These are phyloP conservation scores for Scleropages formosus DNA, from an alignment of 2,797 vertebrate genomes.

Conservation along the genomic window DNA sequence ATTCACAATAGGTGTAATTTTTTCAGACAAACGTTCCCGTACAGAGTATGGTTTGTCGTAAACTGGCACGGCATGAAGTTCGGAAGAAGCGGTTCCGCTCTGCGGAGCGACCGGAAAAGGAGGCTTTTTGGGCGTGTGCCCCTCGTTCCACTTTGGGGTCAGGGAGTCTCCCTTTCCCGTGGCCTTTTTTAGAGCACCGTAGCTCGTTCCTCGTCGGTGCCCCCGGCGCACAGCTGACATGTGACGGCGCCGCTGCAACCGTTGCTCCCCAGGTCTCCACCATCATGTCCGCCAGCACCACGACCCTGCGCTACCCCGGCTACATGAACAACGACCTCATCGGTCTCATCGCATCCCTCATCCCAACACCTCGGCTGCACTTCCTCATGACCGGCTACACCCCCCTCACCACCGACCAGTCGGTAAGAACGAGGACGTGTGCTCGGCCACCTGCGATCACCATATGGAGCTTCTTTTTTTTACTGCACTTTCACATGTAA, in stretches of 20 bases:
- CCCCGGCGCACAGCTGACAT: background rate
- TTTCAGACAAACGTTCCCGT: no score
- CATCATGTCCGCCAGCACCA: conserved; percentile 97
- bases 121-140: no score
- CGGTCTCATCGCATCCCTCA: conserved; percentile 90
- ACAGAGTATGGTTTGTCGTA: no score
- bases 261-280: conserved; percentile 82
- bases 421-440: conserved; percentile 77
- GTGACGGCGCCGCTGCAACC: background rate
- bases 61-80: no score
- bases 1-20: no score
- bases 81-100: no score
- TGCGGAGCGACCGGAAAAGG: no score
- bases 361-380: conserved; percentile 90
- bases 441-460: no score
- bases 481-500: background rate
- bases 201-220: background rate
- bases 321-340: conserved; percentile 98
- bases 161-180: background rate
- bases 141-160: no score
- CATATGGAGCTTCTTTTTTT: no score
- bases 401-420: conserved; percentile 92
- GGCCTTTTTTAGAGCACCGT: background rate
- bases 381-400: conserved; percentile 97
- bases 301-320: conserved; percentile 88